phyloP scores from a whole-genome alignment of 2,113 vertebrate genomes.

The Sylvilagus bachmani region DNA sequence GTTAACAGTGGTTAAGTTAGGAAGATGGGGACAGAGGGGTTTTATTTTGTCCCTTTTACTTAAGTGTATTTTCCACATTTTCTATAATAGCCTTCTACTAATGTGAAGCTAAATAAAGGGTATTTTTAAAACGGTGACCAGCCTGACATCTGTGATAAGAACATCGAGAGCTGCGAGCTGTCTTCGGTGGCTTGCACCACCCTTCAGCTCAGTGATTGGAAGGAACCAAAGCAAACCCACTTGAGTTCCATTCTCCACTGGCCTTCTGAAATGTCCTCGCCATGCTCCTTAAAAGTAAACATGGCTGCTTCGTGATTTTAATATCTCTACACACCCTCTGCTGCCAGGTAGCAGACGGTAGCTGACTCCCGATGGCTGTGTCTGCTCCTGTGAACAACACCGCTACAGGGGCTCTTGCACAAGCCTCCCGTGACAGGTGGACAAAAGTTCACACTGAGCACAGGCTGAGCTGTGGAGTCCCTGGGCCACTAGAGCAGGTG shows the following conservation, averaged over 20 bases:
- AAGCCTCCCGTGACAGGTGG: not conserved
- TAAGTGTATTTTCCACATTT: not conserved
- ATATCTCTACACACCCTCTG: not conserved
- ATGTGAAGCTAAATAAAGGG: not conserved
- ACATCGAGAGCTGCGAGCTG: no score
- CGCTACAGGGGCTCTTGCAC: not conserved
- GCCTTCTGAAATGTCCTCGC: no score
- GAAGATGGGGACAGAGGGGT: not conserved
- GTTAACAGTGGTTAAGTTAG: not conserved
- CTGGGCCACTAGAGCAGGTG: no score
- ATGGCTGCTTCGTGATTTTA: not conserved
- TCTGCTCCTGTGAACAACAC: not conserved
- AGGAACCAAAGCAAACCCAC: not conserved
- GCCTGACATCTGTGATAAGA: not conserved
- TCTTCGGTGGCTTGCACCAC: not conserved
- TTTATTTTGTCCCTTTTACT: not conserved
- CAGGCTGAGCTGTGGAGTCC: not conserved
- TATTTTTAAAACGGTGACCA: not conserved
- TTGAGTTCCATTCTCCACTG: no score
- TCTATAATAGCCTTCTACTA: not conserved
- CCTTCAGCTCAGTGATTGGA: not conserved
- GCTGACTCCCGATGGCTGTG: not conserved
- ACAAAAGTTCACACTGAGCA: not conserved
- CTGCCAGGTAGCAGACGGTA: not conserved
- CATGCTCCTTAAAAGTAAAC: no score